These are phyloP conservation scores for Danio kyathit DNA, from an alignment of 2,797 vertebrate species.

Conservation along the genomic window DNA sequence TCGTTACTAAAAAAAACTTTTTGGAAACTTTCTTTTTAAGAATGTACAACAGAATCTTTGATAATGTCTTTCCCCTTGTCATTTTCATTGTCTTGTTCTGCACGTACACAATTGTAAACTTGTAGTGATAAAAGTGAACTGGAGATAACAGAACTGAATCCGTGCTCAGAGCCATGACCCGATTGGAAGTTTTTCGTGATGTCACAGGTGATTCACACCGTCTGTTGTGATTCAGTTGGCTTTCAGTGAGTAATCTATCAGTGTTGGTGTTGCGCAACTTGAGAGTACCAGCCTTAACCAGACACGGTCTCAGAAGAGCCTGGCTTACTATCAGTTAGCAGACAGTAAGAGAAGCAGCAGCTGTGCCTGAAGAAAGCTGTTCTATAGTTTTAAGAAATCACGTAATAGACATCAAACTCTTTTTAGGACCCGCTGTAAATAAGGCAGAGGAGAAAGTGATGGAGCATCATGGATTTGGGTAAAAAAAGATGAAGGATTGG, in stretches of 20 bases:
- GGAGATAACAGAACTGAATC: neutral
- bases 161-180: neutral
- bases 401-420: constrained; percentile 49
- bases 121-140: constrained; percentile 6
- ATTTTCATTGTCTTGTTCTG: no score
- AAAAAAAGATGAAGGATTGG: neutral
- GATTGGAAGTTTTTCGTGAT: neutral
- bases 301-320: constrained; percentile 13
- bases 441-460: constrained; percentile 30
- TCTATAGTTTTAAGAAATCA: neutral
- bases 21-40: neutral
- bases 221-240: constrained; percentile 23
- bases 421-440: constrained; percentile 34
- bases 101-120: neutral
- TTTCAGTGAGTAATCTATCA: constrained; percentile 40
- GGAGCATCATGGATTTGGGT: constrained; percentile 26
- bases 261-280: constrained; percentile 52
- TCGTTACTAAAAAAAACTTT: no score
- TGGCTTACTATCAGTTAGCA: constrained; percentile 42
- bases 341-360: constrained; percentile 17
- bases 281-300: constrained; percentile 45
- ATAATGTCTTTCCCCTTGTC: neutral
- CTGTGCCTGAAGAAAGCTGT: constrained; percentile 36
- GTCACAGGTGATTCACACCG: constrained; percentile 3
- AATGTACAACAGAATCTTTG: neutral